Evolutionary conservation across 2,888 invertebrate species (phyloP).

Genomic region (Tipula confusa): DNA sequence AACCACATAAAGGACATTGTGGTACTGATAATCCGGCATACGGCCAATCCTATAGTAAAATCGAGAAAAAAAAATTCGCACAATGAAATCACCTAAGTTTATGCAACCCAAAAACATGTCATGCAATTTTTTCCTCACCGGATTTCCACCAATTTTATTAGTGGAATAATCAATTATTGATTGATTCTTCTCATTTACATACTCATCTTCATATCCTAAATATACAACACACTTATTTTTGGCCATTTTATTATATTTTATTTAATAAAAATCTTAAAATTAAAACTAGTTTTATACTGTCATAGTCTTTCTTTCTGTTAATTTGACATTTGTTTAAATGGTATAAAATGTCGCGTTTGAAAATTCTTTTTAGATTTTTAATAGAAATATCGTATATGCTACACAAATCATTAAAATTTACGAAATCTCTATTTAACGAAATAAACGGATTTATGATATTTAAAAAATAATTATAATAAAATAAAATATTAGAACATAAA

Average conservation of each 20-base stretch:
- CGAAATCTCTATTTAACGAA: no score
- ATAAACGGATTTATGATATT: no score
- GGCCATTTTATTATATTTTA: slow-evolving; percentile 42
- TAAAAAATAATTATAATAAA: no score
- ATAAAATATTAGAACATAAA: no score
- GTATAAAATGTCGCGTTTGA: neutral
- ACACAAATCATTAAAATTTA: no score
- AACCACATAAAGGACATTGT: slow-evolving; percentile 69
- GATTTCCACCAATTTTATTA: slow-evolving; percentile 78
- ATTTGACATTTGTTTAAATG: neutral
- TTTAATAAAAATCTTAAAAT: neutral
- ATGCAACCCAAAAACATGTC: slow-evolving; percentile 30
- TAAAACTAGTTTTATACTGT: neutral
- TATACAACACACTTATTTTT: slow-evolving; percentile 60
- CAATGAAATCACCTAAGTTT: slow-evolving; percentile 31
- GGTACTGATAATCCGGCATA: slow-evolving; percentile 50
- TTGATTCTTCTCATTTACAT: slow-evolving; percentile 65
- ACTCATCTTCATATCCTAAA: slow-evolving; percentile 76
- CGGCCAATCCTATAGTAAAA: slow-evolving; percentile 62
- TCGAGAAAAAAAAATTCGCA: neutral
- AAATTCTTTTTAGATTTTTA: no score
- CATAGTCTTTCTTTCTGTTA: neutral
- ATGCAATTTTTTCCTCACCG: slow-evolving; percentile 53
- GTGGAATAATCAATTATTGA: slow-evolving; percentile 62
- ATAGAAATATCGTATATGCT: no score